Conservation (phyloP, 2,888 invertebrate genomes). For the Dynastes grantii region DNA sequence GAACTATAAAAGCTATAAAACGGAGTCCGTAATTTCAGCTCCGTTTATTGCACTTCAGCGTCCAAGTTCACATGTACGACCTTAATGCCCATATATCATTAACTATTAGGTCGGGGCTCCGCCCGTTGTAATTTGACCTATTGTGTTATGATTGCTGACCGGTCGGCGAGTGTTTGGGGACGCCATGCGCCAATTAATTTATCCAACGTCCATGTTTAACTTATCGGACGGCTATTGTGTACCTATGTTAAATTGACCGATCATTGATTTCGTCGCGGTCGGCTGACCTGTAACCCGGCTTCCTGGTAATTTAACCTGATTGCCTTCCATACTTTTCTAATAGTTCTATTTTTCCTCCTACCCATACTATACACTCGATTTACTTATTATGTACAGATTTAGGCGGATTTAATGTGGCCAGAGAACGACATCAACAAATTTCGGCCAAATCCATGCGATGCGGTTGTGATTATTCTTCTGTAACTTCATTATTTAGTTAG, state of each 20-base stretch:
- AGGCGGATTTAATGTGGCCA: neutral
- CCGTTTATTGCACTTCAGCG: constrained; percentile 57
- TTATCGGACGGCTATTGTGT: constrained; percentile 53
- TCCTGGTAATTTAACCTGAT: constrained; percentile 42
- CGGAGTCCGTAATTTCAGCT: constrained; percentile 52
- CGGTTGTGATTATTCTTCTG: no score
- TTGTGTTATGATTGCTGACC: constrained; percentile 55
- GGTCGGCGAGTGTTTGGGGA: constrained; percentile 50
- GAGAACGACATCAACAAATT: neutral
- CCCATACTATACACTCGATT: constrained; percentile 13
- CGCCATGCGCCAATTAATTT: constrained; percentile 55
- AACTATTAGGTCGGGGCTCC: constrained; percentile 58
- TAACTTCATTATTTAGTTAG: no score
- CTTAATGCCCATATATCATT: constrained; percentile 57
- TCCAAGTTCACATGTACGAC: constrained; percentile 55
- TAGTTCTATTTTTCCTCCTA: constrained; percentile 36
- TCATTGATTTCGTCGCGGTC: constrained; percentile 57
- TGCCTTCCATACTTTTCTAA: constrained; percentile 44
- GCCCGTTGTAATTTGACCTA: constrained; percentile 58
- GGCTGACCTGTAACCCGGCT: constrained; percentile 51
- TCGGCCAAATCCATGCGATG: neutral
- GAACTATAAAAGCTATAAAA: constrained; percentile 46
- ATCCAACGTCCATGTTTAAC: constrained; percentile 54
- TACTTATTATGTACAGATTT: constrained; percentile 9
- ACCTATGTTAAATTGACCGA: constrained; percentile 56